Base-by-base conservation (phyloP, 2,888 invertebrate genomes). In the Coecobrya sp. region DNA sequence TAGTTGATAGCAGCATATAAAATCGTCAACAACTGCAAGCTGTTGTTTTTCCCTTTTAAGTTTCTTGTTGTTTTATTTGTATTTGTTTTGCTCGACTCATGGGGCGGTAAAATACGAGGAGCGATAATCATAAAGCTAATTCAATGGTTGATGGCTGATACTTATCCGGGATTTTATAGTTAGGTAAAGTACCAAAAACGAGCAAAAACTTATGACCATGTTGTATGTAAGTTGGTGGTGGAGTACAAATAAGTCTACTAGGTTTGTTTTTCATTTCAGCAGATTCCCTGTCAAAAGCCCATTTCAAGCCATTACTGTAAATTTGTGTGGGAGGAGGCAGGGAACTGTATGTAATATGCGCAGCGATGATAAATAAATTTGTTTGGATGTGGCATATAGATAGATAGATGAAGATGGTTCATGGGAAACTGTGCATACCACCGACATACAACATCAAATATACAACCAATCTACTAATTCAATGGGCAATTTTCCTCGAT, bases 41-140 rank as follows among this genome's bases (percentile, higher is more conserved):
- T 86, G 86, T 86, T 73, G 86, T 86, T 73, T 86, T 55, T 86
- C 73, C 86, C 36, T 73, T 84, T 22, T 13, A 55, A 73, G 70
- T 70, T 49, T 49, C 10, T 65, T 7, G 3, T 87, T 87, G 87
- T 87, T 87, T 87, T 87, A 79, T 59, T 73, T 86, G 11, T 22
- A 25, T 30, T n/a, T n/a, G n/a, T n/a, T 62, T 62, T 22, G 59
- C 42, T 36, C 42, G n/a, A n/a, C n/a, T n/a, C n/a, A n/a, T n/a
- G 36, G 36, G 49, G 22, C 13, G 79, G 79, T 79, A 42, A 87
- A 45, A 87, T 87, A 87, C 87, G 87, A 87, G 87, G 73, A 84
- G 92, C 87, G 92, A 92, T 92, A 88, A 92, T 88, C 92, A 88
- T 92, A 92, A 92, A 92, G 92, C 92, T 92, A 92, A 92, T 92